Conservation (phyloP, 1,140 invertebrate genomes). For the Sarcophaga peregrina region DNA sequence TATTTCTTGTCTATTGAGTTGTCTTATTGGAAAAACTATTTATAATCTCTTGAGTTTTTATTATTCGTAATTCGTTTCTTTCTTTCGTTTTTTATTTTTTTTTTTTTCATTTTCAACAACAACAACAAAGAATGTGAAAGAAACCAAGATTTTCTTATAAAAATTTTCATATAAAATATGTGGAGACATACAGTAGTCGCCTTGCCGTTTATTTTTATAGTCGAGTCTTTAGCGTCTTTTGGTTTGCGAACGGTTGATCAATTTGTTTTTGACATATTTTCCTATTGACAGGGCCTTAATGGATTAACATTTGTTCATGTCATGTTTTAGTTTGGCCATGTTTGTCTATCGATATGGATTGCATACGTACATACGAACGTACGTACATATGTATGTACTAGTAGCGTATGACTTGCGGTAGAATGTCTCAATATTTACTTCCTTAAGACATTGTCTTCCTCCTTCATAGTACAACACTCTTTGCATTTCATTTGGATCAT, state of each 20-base stretch:
- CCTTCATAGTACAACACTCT: no score
- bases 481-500: no score
- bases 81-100: no score
- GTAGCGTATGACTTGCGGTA: constrained; percentile 27
- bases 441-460: not conserved
- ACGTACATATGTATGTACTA: not conserved
- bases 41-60: constrained; percentile 30
- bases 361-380: not conserved
- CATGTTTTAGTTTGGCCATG: constrained; percentile 51
- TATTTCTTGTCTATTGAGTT: not conserved
- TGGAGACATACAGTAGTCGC: not conserved
- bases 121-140: no score
- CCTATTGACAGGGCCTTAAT: constrained; percentile 65
- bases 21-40: not conserved
- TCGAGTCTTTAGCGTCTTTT: constrained; percentile 13
- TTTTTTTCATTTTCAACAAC: no score
- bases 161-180: constrained; percentile 5
- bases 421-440: constrained; percentile 48
- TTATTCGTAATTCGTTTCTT: not conserved
- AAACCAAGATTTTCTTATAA: not conserved
- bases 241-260: constrained; percentile 32
- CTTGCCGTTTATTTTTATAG: not conserved
- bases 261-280: constrained; percentile 62
- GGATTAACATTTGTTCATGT: constrained; percentile 66
- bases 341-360: not conserved